A percentile compares a stretch with the other conserved stretches of the same genome.
Conservation (phyloP, 1,140 invertebrate genomes). For the Lepidotrigona ventralis region DNA sequence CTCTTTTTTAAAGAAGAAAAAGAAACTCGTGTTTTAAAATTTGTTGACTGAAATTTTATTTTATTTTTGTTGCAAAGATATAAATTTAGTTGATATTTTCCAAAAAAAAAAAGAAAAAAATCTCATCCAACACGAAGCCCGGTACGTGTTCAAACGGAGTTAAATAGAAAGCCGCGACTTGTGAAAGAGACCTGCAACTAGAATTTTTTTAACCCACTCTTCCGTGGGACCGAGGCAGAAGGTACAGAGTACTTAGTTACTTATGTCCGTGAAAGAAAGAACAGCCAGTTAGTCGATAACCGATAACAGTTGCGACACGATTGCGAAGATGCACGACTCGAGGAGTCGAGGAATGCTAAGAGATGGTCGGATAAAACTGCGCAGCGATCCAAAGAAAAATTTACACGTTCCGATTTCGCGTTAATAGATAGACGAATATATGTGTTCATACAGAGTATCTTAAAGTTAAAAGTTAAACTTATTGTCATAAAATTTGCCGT, state of each 20-base stretch:
- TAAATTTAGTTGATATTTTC: neutral
- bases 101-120: neutral
- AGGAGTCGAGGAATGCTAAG: constrained; percentile 34
- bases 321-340: constrained; percentile 45
- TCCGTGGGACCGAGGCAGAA: constrained; percentile 20
- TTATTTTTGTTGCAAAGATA: too few relatives aligned
- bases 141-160: neutral
- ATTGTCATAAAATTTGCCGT: too few relatives aligned
- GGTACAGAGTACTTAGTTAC: neutral
- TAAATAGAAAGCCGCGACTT: constrained; percentile 41
- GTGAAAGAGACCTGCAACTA: constrained; percentile 21
- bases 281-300: constrained; percentile 30
- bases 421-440: constrained; percentile 17
- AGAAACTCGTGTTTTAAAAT: neutral
- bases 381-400: constrained; percentile 2
- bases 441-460: too few relatives aligned
- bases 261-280: constrained; percentile 24
- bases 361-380: neutral
- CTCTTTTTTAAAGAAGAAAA: neutral
- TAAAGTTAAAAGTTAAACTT: neutral
- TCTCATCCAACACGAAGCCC: neutral
- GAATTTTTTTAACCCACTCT: constrained; percentile 20
- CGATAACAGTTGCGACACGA: constrained; percentile 56
- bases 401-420: constrained; percentile 6
- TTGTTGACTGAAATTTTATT: too few relatives aligned